Evolutionary conservation across 2,113 vertebrate species (phyloP).

Genomic region (Indicator indicator): DNA sequence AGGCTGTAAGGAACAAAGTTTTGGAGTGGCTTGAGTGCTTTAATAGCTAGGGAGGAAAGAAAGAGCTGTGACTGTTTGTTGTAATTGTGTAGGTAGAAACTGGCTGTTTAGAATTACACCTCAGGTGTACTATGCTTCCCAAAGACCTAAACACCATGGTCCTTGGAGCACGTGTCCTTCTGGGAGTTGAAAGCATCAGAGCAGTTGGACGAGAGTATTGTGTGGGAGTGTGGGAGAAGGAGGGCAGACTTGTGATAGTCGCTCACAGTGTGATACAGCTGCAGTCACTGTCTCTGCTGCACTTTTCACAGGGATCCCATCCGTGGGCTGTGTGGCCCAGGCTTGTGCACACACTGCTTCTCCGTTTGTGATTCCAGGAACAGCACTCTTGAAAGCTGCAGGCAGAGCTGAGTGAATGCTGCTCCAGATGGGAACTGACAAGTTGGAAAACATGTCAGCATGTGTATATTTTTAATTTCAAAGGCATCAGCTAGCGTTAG

Average conservation of each 20-base stretch:
- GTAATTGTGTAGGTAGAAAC: neutral
- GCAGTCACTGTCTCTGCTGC: neutral
- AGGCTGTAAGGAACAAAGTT: neutral
- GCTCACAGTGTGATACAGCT: neutral
- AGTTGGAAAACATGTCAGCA: constrained; percentile 67
- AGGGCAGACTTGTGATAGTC: neutral
- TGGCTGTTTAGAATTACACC: neutral
- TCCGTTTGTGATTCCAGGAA: neutral
- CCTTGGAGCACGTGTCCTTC: neutral
- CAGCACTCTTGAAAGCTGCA: constrained; percentile 16
- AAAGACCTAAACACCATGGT: neutral
- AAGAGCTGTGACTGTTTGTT: neutral
- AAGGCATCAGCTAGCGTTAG: constrained; percentile 11
- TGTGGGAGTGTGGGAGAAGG: neutral
- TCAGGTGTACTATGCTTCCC: neutral
- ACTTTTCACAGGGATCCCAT: neutral
- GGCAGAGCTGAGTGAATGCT: constrained; percentile 30
- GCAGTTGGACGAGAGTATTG: neutral
- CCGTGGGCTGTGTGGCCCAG: neutral
- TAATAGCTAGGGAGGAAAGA: neutral
- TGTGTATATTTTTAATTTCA: constrained; percentile 69
- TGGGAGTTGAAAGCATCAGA: neutral
- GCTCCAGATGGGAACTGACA: constrained; percentile 61
- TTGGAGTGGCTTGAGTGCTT: neutral
- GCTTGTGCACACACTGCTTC: neutral